phyloP scores from a whole-genome alignment of 2,888 invertebrate genomes.

The Torymus auratus region DNA sequence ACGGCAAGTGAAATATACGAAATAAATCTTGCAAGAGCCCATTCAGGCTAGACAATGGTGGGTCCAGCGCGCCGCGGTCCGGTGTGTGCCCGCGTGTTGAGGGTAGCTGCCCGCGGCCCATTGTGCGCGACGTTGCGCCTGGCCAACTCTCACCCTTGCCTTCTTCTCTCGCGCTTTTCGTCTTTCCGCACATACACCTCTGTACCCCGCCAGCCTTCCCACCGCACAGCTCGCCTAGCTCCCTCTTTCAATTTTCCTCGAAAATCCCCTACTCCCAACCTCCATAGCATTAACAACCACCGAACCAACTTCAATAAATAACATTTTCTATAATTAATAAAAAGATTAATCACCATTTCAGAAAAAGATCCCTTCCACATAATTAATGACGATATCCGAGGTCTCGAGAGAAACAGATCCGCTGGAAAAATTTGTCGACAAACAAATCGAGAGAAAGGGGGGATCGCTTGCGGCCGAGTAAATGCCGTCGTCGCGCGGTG shows the following conservation, averaged over 20 bases:
- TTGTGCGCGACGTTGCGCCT: constrained; percentile 66
- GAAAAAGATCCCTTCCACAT: neutral
- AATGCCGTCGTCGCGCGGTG: constrained; percentile 67
- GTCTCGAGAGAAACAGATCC: neutral
- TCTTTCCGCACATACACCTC: constrained; percentile 57
- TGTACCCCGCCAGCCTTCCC: constrained; percentile 23
- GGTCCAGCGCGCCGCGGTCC: constrained; percentile 71
- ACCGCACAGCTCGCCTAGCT: constrained; percentile 59
- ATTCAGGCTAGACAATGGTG: constrained; percentile 75
- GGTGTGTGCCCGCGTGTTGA: constrained; percentile 66
- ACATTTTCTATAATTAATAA: too few relatives aligned
- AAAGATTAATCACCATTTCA: too few relatives aligned
- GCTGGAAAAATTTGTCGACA: constrained; percentile 5
- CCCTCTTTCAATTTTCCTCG: constrained; percentile 54
- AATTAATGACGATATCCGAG: neutral
- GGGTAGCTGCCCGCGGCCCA: constrained; percentile 67
- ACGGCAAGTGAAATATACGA: constrained; percentile 77
- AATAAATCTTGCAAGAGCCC: constrained; percentile 77
- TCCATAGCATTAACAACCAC: neutral
- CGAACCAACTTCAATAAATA: too few relatives aligned
- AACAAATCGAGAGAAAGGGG: constrained; percentile 2
- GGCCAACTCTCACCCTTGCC: constrained; percentile 32
- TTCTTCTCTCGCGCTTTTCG: constrained; percentile 63
- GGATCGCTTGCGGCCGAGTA: constrained; percentile 61
- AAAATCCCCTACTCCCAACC: constrained; percentile 57